Base-by-base conservation (phyloP, 2,797 vertebrate genomes). In the Acanthurus tractus region DNA sequence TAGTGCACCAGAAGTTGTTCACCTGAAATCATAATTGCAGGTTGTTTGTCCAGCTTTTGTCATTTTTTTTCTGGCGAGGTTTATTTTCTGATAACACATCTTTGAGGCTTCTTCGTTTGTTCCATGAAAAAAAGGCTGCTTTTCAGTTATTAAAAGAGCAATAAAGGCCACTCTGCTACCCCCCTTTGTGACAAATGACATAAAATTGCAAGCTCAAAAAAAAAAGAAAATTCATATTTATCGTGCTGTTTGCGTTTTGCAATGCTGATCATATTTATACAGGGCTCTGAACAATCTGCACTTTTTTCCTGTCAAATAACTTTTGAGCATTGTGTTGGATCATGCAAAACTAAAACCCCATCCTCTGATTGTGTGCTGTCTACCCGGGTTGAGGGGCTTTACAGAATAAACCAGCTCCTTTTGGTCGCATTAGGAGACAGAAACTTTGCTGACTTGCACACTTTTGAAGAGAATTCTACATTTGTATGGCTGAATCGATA, bases 401-500 rank as follows among this genome's bases (percentile, higher is more conserved):
- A 90, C 87, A 93, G 92, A 95, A 95, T 90, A 92, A 92, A 93
- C 90, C 71, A 66, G 88, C 92, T 92, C 87, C 88, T 90, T 84
- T 93, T 81, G 88, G 89, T 91, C 89, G 93, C 83, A 88, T 90
- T 90, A 88, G 91, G 82, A 95, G 91, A 96, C 94, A 94, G 90
- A 95, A 84, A 92, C 92, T 89, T 76, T 95, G 95, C 95, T 96
- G 95, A 96, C 94, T 94, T 56, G 82, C 85, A 69, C 88, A 86
- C 90, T 95, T 94, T 86, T 84, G 82, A 78, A 90, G 89, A 94
- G 94, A 95, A 95, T 95, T 93, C 92, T 89, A 90, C 93, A 92
- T 95, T 95, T 96, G 93, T 94, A 93, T 92, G 92, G 93, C 94
- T 94, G 95, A 95, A 96, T 95, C 92, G 89, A 95, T 95, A 94